Conservation (phyloP, 2,113 vertebrate species). For the Anolis carolinensis region DNA sequence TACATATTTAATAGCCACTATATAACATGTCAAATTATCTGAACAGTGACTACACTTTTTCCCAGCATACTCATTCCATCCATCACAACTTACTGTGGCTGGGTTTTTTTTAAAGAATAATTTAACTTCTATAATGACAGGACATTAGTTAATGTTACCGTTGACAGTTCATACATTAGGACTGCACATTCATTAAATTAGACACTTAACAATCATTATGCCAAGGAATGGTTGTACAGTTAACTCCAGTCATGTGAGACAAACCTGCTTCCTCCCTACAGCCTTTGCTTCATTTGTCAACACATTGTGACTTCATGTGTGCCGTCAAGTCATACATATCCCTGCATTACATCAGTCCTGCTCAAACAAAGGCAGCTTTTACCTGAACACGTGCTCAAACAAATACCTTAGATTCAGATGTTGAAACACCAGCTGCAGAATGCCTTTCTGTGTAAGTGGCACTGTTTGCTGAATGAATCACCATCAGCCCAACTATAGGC, state of each 20-base stretch:
- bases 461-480: background rate
- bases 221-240: slow-evolving; percentile 40
- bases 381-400: slow-evolving; percentile 11
- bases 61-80: slow-evolving; percentile 35
- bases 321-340: slow-evolving; percentile 45
- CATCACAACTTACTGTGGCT: slow-evolving; percentile 35
- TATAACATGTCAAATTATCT: slow-evolving; percentile 12
- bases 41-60: slow-evolving; percentile 1
- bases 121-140: slow-evolving; percentile 28
- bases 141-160: slow-evolving; percentile 38
- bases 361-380: slow-evolving; percentile 29
- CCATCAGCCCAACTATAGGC: slow-evolving; percentile 39
- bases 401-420: slow-evolving; percentile 11
- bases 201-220: background rate
- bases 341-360: slow-evolving; percentile 14
- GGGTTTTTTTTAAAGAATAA: slow-evolving; percentile 47
- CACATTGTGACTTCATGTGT: slow-evolving; percentile 3
- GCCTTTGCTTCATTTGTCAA: slow-evolving; percentile 43
- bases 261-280: slow-evolving; percentile 47
- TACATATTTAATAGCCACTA: background rate
- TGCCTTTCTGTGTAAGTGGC: slow-evolving; percentile 27
- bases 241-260: slow-evolving; percentile 32
- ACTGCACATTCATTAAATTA: slow-evolving; percentile 47
- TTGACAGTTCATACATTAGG: slow-evolving; percentile 35
- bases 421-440: background rate